Evolutionary conservation across 2,888 invertebrate species (phyloP), one percentile per base, ranked within the genome.

Genomic region (Proisotoma minuta): DNA sequence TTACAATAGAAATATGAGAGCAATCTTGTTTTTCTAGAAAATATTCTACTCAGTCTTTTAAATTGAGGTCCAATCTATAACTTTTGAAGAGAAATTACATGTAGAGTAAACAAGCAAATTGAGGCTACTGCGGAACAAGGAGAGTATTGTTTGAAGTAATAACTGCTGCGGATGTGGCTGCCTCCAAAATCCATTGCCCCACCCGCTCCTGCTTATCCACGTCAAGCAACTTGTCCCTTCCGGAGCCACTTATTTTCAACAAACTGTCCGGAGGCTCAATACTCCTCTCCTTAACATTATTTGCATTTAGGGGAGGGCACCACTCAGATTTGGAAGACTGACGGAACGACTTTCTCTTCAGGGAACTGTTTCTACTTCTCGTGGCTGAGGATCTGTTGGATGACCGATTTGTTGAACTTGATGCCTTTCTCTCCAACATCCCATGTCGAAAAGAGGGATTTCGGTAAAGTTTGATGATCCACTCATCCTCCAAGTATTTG

Each of bases 401-500:
- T 12, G 65, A 63, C 52, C 64, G 62, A 15, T 60, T 48, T 23
- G 68, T 68, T 12, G 68, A 68, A 24, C 65, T 59, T 39, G 63
- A 63, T 10, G 65, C 63, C 50, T 65, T 65, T 50, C 68, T 60
- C 49, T 68, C 68, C 18, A 68, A 59, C 28, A 59, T 57, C 47
- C 65, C 58, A 15, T 57, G 39, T 40, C 56, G 56, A 57, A 62
- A 62, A 10, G 68, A 63, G n/a, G 60, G 58, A 1, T 53, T 50
- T 2, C 65, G 48, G 29, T 60, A 61, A 54, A 63, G 49, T 43
- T 66, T 66, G 18, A 59, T 54, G 22, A 67, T 79, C 84, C 84
- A 84, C 15, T 81, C 77, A 74, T 84, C 84, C 73, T 84, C 83
- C 75, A 84, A 77, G 74, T 84, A 84, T 73, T 84, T 84, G 73